Evolutionary conservation across 2,113 vertebrate species (phyloP), one percentile per base, ranked within the genome.

Genomic region (Channa maculata): DNA sequence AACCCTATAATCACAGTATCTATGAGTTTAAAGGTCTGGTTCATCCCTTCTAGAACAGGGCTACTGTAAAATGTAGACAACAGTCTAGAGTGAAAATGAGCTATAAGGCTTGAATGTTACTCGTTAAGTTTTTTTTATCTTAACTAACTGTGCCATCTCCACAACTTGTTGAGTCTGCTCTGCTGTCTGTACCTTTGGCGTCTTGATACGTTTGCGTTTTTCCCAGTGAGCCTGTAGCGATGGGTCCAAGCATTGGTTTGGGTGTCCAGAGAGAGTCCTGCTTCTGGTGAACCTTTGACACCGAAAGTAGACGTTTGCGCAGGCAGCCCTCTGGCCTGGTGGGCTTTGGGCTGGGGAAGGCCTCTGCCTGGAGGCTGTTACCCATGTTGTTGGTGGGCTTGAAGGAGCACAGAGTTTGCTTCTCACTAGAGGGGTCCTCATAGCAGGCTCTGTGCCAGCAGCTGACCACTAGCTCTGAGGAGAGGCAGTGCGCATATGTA

Each of bases 401-500:
- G 70, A 85, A 74, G 65, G 86, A 90, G 86, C 79, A 80, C 36
- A 91, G 90, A 86, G 93, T 93, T 86, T 82, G 88, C 71, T 94
- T 92, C 62, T 94, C 82, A 0, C 86, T 75, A 36, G 79, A 13
- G 49, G 84, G 80, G 83, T 94, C 95, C 88, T 95, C 92, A 86
- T 94, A 91, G 93, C 93, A 94, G 89, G 91, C 87, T 87, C 85
- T 88, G 90, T 91, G 85, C 89, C 94, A 94, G 94, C 95, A 96
- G 69, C 92, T 93, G 81, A 95, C 92, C 92, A 89, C 93, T 0
- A 93, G 93, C 57, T 94, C 92, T 2, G 91, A 65, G 33, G 93
- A 92, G 90, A 96, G 91, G 91, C 94, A 95, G 65, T 89, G 95
- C 84, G 94, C 91, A 81, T 95, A 95, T 91, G 95, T 92, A 78